phyloP scores from a whole-genome alignment of 1,140 invertebrate species.

The Leguminivora glycinivorella region DNA sequence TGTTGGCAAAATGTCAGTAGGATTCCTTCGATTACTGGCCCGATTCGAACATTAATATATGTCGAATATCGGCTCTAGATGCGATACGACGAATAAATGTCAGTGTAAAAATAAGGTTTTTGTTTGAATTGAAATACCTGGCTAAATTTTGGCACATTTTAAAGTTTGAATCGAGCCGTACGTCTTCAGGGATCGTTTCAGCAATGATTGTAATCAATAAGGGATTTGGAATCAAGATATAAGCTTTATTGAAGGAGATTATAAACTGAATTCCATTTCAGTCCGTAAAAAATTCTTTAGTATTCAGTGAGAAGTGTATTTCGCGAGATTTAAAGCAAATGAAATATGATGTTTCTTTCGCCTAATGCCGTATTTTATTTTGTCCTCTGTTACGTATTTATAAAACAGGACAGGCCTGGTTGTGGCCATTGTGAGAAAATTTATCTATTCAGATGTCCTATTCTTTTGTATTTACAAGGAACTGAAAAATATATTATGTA shows the following conservation, averaged over 20 bases:
- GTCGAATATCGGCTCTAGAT: no score
- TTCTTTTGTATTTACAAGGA: no score
- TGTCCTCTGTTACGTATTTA: not conserved
- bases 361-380: not conserved
- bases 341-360: not conserved
- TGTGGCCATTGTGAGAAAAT: no score
- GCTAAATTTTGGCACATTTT: no score
- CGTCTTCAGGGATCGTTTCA: not conserved
- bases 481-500: no score
- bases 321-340: not conserved
- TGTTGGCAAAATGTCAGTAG: conserved; percentile 18
- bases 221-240: conserved; percentile 10
- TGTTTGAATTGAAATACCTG: no score
- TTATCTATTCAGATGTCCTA: no score
- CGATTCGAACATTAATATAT: no score
- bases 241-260: conserved; percentile 4
- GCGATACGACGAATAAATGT: no score
- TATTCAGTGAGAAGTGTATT: not conserved
- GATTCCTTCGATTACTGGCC: conserved; percentile 7
- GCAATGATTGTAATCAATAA: not conserved
- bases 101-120: no score
- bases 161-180: no score
- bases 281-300: not conserved
- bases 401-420: no score
- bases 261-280: not conserved